Conservation (phyloP, 1,140 invertebrate species). For the Penaeus vannamei region DNA sequence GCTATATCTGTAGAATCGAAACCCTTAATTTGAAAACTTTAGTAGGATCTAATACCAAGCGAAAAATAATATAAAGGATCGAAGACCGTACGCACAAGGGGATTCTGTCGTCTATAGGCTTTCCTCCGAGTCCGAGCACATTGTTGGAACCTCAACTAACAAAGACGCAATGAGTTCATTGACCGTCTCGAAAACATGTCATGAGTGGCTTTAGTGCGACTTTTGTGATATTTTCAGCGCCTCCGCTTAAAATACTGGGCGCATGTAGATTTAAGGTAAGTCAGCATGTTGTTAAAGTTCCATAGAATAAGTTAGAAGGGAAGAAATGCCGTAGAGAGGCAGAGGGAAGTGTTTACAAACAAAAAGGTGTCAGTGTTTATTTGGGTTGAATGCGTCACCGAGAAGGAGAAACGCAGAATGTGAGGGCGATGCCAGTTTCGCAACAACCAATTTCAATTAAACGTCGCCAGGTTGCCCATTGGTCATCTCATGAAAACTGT, state of each 20-base stretch:
- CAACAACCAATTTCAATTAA: slow-evolving; percentile 2
- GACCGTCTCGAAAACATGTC: slow-evolving; percentile 68
- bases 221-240: slow-evolving; percentile 66
- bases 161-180: slow-evolving; percentile 67
- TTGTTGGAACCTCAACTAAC: slow-evolving; percentile 63
- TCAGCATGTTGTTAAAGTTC: neutral
- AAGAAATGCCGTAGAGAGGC: neutral
- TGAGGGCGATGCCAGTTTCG: slow-evolving; percentile 53
- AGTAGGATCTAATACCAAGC: neutral
- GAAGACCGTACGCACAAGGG: neutral
- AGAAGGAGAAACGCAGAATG: slow-evolving; percentile 54
- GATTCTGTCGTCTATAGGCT: neutral
- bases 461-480: too few species aligned
- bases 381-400: slow-evolving; percentile 63
- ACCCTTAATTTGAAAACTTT: neutral
- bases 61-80: neutral
- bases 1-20: neutral
- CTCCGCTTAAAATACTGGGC: slow-evolving; percentile 65
- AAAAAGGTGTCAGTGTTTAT: slow-evolving; percentile 58
- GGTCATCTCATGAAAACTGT: neutral
- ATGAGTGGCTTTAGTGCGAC: slow-evolving; percentile 66
- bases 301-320: slow-evolving; percentile 19
- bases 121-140: slow-evolving; percentile 21
- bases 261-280: slow-evolving; percentile 68
- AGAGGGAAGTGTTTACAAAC: slow-evolving; percentile 47